Evolutionary conservation across 53 echinoderm and acorn worm species (phyloP), one percentile per base, ranked within the genome.

Genomic region (Pentamera pediparva): DNA sequence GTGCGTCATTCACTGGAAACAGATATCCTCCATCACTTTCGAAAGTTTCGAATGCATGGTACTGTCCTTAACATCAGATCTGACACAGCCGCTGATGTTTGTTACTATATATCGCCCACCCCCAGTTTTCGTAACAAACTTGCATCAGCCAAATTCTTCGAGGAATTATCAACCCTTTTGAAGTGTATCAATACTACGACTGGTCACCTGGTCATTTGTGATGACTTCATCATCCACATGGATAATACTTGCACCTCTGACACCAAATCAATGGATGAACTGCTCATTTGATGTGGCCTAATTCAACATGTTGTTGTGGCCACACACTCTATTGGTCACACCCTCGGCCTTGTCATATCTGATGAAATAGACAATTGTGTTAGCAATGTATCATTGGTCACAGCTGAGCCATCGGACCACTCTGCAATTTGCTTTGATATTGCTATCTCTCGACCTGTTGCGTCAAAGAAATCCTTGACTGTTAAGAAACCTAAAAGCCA

Each of bases 201-300:
- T n/a, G 10, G 4, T 13, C 48, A 43, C 4, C 7, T 70, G 4
- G 48, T 70, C 4, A 15, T 70, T 24, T 7, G 8, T 40, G 70
- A 50, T 3, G 70, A 70, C 32, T 70, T 70, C 24, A 70, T 47
- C 28, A 47, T 70, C 45, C 70, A 70, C 26, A 6, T 10, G 4
- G 70, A 47, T 35, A 50, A 71, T 19, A 13, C 32, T 6, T 26
- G 1, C 1, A 17, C 21, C 10, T 25, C 31, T 22, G 50, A 71
- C 28, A 25, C 72, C 25, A 9, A 17, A 31, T 34, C 52, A 5
- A 55, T 74, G n/a, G 17, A 32, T 8, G 74, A 74, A 13, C 33
- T 74, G 1, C 32, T 74, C 13, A 33, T 21, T 4, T 55, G 56
- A 13, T 11, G 1, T 5, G 18, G 17, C 17, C 19, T 73, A 12